phyloP scores from a whole-genome alignment of 2,113 vertebrate genomes.

The Macrotis lagotis region DNA sequence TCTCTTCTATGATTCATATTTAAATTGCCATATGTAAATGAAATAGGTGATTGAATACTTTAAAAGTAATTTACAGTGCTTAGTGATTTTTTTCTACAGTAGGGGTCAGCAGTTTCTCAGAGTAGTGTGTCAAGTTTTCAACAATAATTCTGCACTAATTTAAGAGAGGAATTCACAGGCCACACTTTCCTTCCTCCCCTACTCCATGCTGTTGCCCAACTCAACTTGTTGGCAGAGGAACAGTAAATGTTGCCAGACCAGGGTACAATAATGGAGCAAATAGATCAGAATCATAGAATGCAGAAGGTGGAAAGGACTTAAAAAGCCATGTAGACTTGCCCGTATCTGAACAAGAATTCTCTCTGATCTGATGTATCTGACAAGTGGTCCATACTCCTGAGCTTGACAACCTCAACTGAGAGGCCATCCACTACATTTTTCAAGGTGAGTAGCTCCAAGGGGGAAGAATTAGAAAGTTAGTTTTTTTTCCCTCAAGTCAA shows the following conservation, averaged over 20 bases:
- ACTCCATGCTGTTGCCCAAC: neutral
- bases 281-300: neutral
- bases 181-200: neutral
- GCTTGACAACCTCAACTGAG: neutral
- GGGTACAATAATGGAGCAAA: neutral
- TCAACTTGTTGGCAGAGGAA: neutral
- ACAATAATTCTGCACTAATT: neutral
- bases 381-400: neutral
- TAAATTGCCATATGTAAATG: conserved; percentile 50
- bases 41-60: conserved; percentile 1
- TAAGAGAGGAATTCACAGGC: neutral
- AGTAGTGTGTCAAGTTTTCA: conserved; percentile 5
- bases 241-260: neutral
- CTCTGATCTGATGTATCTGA: neutral
- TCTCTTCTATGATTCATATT: neutral
- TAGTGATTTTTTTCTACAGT: conserved; percentile 36
- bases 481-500: neutral
- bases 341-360: neutral
- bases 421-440: neutral
- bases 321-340: neutral
- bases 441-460: neutral
- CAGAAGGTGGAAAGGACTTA: neutral
- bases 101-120: conserved; percentile 39
- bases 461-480: neutral
- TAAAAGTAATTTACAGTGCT: conserved; percentile 37